These are phyloP conservation scores for Cotesia glomerata DNA, from an alignment of 1,140 invertebrate genomes.

Conservation along the genomic window DNA sequence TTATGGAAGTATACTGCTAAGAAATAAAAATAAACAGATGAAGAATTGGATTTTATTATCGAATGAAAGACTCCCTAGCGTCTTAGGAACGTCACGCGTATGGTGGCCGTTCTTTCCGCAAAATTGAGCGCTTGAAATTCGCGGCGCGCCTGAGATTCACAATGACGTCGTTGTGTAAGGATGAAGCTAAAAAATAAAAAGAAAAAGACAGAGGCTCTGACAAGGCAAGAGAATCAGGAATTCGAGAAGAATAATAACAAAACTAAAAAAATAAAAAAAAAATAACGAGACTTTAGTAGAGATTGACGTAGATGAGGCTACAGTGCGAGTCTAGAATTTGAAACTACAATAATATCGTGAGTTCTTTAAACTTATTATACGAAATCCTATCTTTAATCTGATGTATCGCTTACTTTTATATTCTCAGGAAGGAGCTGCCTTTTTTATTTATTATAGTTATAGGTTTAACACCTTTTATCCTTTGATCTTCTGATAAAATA, in stretches of 20 bases:
- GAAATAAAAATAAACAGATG: slow-evolving; percentile 2
- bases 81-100: not conserved
- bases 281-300: not conserved
- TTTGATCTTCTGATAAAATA: too few relatives aligned
- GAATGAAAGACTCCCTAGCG: slow-evolving; percentile 5
- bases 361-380: not conserved
- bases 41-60: slow-evolving; percentile 5
- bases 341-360: slow-evolving; percentile 4
- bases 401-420: too few relatives aligned
- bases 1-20: not conserved
- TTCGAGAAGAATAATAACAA: not conserved
- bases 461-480: too few relatives aligned
- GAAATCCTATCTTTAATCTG: too few relatives aligned
- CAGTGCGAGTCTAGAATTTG: slow-evolving; percentile 18
- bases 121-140: slow-evolving; percentile 24
- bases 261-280: not conserved
- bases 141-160: slow-evolving; percentile 15
- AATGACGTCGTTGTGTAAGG: slow-evolving; percentile 20
- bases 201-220: not conserved
- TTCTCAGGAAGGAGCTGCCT: too few relatives aligned
- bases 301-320: slow-evolving; percentile 21
- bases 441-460: too few relatives aligned
- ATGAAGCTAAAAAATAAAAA: not conserved
- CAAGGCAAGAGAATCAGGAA: too few relatives aligned
- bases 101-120: slow-evolving; percentile 11